Evolutionary conservation across 2,888 invertebrate species (phyloP).

Genomic region (Heliconius charithonia): DNA sequence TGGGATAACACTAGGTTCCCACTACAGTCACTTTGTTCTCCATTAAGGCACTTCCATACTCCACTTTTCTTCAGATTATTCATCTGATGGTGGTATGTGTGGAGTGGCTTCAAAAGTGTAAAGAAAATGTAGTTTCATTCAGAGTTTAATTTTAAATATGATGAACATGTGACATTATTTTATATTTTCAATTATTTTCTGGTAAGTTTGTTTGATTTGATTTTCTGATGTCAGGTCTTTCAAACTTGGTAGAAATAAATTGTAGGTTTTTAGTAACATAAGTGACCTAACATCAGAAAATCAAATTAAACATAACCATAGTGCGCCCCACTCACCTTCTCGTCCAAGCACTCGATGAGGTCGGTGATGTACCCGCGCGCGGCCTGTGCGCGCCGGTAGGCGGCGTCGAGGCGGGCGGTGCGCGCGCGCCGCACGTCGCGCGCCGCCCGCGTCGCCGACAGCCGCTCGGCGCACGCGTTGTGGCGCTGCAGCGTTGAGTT

Average conservation of each 20-base stretch:
- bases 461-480: slow-evolving; percentile 61
- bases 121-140: no score
- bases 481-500: slow-evolving; percentile 74
- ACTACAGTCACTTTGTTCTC: no score
- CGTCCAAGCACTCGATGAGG: slow-evolving; percentile 98
- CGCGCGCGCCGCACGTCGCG: slow-evolving; percentile 79
- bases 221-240: no score
- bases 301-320: background rate
- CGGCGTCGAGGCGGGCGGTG: slow-evolving; percentile 86
- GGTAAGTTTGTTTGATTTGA: no score
- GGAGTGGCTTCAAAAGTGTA: background rate
- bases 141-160: no score
- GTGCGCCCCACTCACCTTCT: slow-evolving; percentile 88
- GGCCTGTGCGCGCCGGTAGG: slow-evolving; percentile 97
- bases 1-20: no score
- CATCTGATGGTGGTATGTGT: background rate
- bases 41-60: background rate
- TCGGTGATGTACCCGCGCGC: slow-evolving; percentile 97
- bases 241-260: no score
- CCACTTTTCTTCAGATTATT: no score
- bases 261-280: no score
- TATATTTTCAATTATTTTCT: no score
- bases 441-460: slow-evolving; percentile 59
- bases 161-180: no score
- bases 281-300: no score